phyloP scores from a whole-genome alignment of 2,113 vertebrate species.

The Hoplias malabaricus region DNA sequence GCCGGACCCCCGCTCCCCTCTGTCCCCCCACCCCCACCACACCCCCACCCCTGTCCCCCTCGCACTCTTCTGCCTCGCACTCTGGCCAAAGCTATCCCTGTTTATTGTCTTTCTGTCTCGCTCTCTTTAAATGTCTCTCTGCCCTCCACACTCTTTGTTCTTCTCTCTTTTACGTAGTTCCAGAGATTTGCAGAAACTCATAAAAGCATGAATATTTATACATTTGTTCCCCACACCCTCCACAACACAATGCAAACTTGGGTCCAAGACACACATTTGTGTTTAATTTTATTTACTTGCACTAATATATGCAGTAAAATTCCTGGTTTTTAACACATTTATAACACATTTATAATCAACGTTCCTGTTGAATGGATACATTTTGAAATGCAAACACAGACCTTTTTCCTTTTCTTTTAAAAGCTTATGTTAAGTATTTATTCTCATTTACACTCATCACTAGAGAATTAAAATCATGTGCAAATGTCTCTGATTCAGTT shows the following conservation, averaged over 20 bases:
- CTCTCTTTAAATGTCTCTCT: conserved; percentile 35
- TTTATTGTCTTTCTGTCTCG: conserved; percentile 27
- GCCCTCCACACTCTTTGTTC: conserved; percentile 3
- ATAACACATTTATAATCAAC: no score
- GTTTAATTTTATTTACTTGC: no score
- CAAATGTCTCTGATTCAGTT: no score
- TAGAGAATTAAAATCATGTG: no score
- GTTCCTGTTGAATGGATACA: no score
- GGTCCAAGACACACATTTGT: no score
- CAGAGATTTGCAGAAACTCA: neutral
- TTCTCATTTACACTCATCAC: no score
- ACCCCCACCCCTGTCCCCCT: neutral
- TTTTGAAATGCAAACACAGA: no score
- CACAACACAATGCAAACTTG: neutral
- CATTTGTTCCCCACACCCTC: neutral
- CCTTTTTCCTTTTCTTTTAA: no score
- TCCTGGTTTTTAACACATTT: no score
- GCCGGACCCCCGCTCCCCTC: neutral
- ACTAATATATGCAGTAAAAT: no score
- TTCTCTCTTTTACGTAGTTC: neutral
- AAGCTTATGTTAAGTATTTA: no score
- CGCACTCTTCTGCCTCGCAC: neutral
- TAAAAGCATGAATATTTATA: neutral
- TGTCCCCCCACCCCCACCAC: neutral
- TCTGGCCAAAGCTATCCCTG: conserved; percentile 27